Conservation (phyloP, 2,888 invertebrate species). For the Alcis repandata region DNA sequence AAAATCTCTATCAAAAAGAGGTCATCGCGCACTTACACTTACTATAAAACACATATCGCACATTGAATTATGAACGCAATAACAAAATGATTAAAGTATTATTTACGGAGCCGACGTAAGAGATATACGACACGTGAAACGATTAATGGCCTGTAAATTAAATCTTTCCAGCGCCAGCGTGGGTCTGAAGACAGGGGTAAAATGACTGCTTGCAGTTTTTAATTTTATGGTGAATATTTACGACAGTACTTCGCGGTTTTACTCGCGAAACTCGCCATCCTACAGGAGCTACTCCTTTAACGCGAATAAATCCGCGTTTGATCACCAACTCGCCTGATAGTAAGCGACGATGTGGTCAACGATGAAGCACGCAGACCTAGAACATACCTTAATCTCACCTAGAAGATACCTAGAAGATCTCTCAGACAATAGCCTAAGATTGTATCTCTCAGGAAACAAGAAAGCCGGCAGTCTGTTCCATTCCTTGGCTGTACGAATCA, state of each 20-base stretch:
- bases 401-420: no score
- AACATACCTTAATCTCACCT: no score
- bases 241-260: not conserved
- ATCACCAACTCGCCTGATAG: no score
- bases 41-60: not conserved
- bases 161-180: constrained; percentile 39
- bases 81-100: constrained; percentile 47
- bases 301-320: no score
- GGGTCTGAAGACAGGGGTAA: constrained; percentile 35
- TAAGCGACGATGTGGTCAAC: no score
- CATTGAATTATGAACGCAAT: constrained; percentile 48
- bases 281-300: no score
- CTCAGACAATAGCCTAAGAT: no score
- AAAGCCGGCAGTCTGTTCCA: no score
- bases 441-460: no score
- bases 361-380: no score
- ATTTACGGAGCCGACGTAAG: constrained; percentile 36
- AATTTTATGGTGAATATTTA: constrained; percentile 3
- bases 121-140: constrained; percentile 44
- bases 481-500: no score
- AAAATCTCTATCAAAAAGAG: not conserved
- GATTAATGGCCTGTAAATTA: constrained; percentile 47
- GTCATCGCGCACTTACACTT: constrained; percentile 15
- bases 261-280: no score
- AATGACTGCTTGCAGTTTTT: constrained; percentile 12